A percentile compares a stretch with the other conserved stretches of the same genome.
These are phyloP conservation scores for Coelogynopora nodosa DNA, from an alignment of 2,888 invertebrate species.

Conservation along the genomic window DNA sequence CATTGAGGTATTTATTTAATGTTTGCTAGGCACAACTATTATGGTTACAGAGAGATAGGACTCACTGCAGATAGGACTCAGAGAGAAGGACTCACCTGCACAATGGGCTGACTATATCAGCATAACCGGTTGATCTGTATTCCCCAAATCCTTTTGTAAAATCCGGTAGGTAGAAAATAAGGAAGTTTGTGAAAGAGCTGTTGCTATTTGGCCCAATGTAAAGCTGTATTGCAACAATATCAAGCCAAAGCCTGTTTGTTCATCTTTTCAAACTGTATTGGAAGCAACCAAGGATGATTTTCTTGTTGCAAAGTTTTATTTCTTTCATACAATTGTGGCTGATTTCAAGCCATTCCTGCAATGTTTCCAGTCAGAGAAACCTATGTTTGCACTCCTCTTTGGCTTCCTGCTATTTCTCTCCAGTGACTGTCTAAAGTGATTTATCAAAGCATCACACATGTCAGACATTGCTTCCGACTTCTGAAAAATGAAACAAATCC, in stretches of 20 bases:
- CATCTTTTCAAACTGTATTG: neutral
- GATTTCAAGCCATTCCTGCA: neutral
- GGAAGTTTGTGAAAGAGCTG: neutral
- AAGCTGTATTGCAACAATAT: neutral
- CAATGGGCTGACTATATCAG: neutral
- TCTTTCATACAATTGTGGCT: neutral
- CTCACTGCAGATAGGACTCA: no score
- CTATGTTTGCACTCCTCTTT: neutral
- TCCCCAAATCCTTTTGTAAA: neutral
- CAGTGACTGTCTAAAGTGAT: neutral
- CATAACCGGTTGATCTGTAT: neutral
- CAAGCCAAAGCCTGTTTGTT: neutral
- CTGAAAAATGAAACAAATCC: no score
- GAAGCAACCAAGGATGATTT: neutral
- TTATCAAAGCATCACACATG: no score
- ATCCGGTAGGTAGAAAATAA: neutral
- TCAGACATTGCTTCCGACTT: no score
- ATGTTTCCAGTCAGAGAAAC: neutral
- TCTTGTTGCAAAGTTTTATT: neutral
- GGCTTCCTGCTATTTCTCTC: neutral
- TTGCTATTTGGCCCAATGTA: neutral
- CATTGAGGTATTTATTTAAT: neutral
- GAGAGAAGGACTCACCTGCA: neutral
- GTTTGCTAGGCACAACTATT: neutral
- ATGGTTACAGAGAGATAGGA: neutral